Conservation (phyloP, 2,888 invertebrate genomes). For the Drosophila parthenogenetica region DNA sequence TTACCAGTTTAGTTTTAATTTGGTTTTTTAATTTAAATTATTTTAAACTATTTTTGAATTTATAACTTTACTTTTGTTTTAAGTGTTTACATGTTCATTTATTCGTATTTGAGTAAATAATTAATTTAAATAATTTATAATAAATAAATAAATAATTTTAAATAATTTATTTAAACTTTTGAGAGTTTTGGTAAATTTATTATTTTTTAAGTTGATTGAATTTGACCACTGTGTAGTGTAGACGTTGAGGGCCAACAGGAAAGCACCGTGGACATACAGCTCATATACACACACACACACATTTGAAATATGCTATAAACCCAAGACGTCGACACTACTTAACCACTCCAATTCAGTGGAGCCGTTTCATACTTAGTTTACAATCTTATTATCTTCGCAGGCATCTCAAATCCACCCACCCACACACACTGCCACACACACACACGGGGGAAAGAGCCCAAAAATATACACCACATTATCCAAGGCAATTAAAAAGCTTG, state of each 20-base stretch:
- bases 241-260: constrained; percentile 43
- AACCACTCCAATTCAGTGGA: constrained; percentile 12
- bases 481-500: constrained; percentile 76
- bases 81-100: too few relatives aligned
- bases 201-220: not conserved
- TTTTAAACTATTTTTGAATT: too few relatives aligned
- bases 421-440: constrained; percentile 12
- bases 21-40: too few relatives aligned
- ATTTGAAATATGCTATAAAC: constrained; percentile 54
- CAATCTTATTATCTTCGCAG: constrained; percentile 73
- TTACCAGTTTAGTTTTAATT: too few relatives aligned
- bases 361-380: constrained; percentile 66
- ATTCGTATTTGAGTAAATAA: too few relatives aligned
- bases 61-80: too few relatives aligned
- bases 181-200: too few relatives aligned
- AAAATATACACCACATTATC: constrained; percentile 45
- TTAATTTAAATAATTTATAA: too few relatives aligned
- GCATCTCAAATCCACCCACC: constrained; percentile 59
- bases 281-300: constrained; percentile 28
- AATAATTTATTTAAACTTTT: too few relatives aligned
- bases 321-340: constrained; percentile 31
- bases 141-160: too few relatives aligned
- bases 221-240: constrained; percentile 13
- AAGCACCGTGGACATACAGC: constrained; percentile 34
- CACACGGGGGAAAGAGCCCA: constrained; percentile 9